Evolutionary conservation across 1,140 invertebrate genomes (phyloP), one percentile per base, ranked within the genome.

Genomic region (Semibalanus balanoides): DNA sequence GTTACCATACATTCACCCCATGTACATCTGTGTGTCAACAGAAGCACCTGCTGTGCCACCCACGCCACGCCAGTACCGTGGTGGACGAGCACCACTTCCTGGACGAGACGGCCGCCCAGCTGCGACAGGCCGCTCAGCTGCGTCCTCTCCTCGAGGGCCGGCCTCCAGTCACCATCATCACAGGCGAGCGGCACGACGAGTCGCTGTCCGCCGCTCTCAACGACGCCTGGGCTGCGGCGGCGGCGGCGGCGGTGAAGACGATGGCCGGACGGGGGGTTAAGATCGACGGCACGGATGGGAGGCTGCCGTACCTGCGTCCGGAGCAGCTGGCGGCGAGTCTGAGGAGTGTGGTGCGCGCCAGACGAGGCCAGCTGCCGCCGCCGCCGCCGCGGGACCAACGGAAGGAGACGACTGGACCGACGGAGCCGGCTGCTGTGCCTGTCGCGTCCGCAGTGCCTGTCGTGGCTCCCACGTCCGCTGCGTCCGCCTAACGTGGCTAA

Each of bases 21-120:
- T n/a, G n/a, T n/a, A n/a, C n/a, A n/a, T n/a, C n/a, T n/a, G n/a
- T n/a, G n/a, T n/a, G n/a, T 94, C 22, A 86, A 87, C 76, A 88
- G 88, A 84, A 92, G 93, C 0, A 96, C 84, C 92, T 99, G 80
- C 87, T 94, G 80, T 97, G 51, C 51, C 51, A 64, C 22, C 51
- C 51, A 19, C 51, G 51, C 11, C 51, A 64, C 51, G 51, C 51
- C 51, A 64, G 51, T 25, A 64, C 51, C 22, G 51, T 64, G 51
- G 51, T 64, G 51, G 51, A 64, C 51, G 51, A 64, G 51, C 51
- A 64, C 51, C 51, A 64, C 22, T 64, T 64, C 51, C 51, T 64
- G 51, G 22, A 64, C 51, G 51, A 64, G 51, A 64, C 14, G 7
- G 51, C 51, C 51, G 51, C 51, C 14, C 51, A 64, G 51, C 14